Conservation (phyloP, 2,888 invertebrate genomes). For the Gastrophysa polygoni region DNA sequence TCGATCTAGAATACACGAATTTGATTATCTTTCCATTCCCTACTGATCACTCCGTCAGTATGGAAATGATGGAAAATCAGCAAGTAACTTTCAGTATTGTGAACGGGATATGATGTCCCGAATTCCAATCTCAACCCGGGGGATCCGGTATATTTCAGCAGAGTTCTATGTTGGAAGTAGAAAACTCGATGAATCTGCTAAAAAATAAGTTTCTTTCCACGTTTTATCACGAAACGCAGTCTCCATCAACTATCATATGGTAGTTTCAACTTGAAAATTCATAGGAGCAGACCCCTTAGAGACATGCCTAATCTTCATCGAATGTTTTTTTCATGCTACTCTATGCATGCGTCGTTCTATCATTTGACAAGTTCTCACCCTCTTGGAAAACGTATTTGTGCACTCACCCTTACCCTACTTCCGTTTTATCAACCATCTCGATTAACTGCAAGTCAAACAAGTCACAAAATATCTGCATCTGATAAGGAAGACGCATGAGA, state of each 20-base stretch:
- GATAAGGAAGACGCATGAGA: slow-evolving; percentile 47
- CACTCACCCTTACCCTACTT: not conserved
- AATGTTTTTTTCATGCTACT: not conserved
- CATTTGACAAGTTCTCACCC: slow-evolving; percentile 7
- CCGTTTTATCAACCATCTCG: slow-evolving; percentile 45
- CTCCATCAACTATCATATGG: not conserved
- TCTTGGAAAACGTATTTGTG: not conserved
- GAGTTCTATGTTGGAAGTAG: too few relatives aligned
- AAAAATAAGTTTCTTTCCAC: not conserved
- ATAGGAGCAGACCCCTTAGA: not conserved
- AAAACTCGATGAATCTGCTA: too few relatives aligned
- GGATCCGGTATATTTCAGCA: too few relatives aligned
- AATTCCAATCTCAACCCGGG: too few relatives aligned
- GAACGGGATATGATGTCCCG: too few relatives aligned
- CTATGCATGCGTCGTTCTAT: not conserved
- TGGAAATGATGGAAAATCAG: too few relatives aligned
- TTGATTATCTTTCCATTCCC: too few relatives aligned
- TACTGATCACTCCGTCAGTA: too few relatives aligned
- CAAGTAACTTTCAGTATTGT: too few relatives aligned
- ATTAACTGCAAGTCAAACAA: slow-evolving; percentile 50
- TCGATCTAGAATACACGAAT: too few relatives aligned
- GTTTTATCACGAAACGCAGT: not conserved
- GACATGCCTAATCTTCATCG: not conserved
- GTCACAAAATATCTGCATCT: slow-evolving; percentile 43
- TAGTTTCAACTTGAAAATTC: not conserved